Evolutionary conservation across 2,797 vertebrate genomes (phyloP).

Genomic region (Helostoma temminkii): DNA sequence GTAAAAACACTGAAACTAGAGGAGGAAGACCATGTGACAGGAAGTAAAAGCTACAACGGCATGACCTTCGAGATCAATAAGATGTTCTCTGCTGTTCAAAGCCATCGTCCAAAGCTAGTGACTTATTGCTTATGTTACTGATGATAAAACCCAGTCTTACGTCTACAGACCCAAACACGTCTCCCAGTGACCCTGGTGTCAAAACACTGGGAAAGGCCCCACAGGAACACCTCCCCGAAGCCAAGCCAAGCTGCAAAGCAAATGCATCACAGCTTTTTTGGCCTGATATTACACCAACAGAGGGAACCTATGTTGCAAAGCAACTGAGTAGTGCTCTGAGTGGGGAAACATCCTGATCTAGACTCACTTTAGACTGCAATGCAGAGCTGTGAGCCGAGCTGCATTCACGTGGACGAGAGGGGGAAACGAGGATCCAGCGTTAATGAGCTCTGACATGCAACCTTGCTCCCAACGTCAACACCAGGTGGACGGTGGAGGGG

Average conservation of each 20-base stretch:
- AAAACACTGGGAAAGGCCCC: conserved; percentile 25
- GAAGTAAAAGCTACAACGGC: conserved; percentile 55
- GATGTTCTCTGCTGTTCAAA: conserved; percentile 32
- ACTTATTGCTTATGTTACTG: neutral
- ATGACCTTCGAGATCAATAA: conserved; percentile 66
- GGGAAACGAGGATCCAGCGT: conserved; percentile 48
- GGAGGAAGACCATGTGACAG: conserved; percentile 70
- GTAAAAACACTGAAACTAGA: conserved; percentile 35
- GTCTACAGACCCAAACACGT: neutral
- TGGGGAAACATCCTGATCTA: conserved; percentile 60
- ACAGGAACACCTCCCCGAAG: conserved; percentile 30
- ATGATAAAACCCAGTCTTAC: neutral
- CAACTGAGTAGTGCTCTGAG: conserved; percentile 48
- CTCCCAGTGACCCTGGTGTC: conserved; percentile 4
- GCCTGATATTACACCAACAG: conserved; percentile 45
- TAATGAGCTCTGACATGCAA: conserved; percentile 74
- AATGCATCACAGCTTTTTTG: conserved; percentile 31
- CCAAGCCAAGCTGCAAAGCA: conserved; percentile 27
- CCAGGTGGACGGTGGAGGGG: conserved; percentile 66
- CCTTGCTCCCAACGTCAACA: conserved; percentile 55
- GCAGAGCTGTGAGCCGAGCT: conserved; percentile 72
- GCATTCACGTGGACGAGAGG: conserved; percentile 65
- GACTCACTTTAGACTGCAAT: conserved; percentile 78
- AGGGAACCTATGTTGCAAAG: conserved; percentile 60
- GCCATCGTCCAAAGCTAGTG: neutral